A percentile compares a stretch with the other conserved stretches of the same genome.
Conservation (phyloP, 2,113 vertebrate genomes). For the Hydrochoerus hydrochaeris region DNA sequence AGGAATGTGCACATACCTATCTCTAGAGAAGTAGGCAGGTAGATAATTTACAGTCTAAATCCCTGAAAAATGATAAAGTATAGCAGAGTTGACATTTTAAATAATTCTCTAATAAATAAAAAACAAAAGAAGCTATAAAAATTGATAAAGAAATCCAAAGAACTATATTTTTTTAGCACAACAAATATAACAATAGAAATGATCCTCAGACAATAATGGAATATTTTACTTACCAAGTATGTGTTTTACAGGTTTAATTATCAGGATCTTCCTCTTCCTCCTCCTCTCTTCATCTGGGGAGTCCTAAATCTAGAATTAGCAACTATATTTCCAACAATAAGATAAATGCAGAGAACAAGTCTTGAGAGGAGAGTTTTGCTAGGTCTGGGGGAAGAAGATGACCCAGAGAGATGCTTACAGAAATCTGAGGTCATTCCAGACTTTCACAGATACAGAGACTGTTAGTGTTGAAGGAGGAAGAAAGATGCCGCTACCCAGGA, state of each 20-base stretch:
- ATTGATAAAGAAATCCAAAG: neutral
- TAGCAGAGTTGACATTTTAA: neutral
- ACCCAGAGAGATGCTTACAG: neutral
- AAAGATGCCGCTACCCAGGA: neutral
- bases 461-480: neutral
- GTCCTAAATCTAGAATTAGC: neutral
- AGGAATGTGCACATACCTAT: too few relatives aligned
- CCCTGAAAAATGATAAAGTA: neutral
- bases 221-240: neutral
- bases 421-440: neutral
- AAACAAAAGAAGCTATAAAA: neutral
- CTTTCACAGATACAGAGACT: neutral
- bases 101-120: neutral
- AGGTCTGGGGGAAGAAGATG: neutral
- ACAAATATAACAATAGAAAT: neutral
- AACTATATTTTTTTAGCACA: neutral
- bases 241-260: neutral
- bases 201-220: neutral
- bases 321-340: neutral
- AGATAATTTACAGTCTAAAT: neutral
- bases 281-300: neutral
- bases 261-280: neutral
- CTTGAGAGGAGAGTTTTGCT: neutral
- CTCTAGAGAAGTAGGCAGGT: neutral
- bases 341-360: neutral